phyloP scores from a whole-genome alignment of 2,888 invertebrate species.

The Acrobeloides nanus region DNA sequence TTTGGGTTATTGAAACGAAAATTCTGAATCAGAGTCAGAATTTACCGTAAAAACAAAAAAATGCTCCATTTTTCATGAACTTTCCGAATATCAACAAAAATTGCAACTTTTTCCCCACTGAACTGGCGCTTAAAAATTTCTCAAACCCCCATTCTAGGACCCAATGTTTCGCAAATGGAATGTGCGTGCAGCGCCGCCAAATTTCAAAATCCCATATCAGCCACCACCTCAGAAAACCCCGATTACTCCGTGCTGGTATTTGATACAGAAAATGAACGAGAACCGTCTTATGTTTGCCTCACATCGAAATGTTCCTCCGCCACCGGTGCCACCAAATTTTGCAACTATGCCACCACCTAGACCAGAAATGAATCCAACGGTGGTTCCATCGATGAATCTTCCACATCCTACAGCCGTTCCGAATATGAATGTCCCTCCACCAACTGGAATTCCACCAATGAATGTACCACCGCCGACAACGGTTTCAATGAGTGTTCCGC shows the following conservation, averaged over 20 bases:
- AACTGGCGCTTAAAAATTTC: too few species aligned
- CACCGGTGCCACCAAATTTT: background rate
- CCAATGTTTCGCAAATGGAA: slow-evolving; percentile 26
- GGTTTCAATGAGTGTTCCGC: background rate
- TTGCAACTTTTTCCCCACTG: too few species aligned
- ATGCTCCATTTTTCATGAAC: too few species aligned
- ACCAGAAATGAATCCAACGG: too few species aligned
- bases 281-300: slow-evolving; percentile 23
- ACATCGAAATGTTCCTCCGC: background rate
- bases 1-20: too few species aligned
- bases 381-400: too few species aligned
- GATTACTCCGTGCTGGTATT: slow-evolving; percentile 22
- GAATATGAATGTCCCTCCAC: background rate
- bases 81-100: too few species aligned
- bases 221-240: slow-evolving; percentile 18
- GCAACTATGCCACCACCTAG: too few species aligned
- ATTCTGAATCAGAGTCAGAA: too few species aligned
- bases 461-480: slow-evolving; percentile 11
- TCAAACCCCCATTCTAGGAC: slow-evolving; percentile 20
- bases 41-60: too few species aligned
- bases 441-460: background rate
- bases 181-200: slow-evolving; percentile 24
- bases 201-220: slow-evolving; percentile 19
- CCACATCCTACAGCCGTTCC: slow-evolving; percentile 22
- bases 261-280: slow-evolving; percentile 30